Base-by-base conservation (phyloP, 2,113 vertebrate species). In the Charadrius vociferus region DNA sequence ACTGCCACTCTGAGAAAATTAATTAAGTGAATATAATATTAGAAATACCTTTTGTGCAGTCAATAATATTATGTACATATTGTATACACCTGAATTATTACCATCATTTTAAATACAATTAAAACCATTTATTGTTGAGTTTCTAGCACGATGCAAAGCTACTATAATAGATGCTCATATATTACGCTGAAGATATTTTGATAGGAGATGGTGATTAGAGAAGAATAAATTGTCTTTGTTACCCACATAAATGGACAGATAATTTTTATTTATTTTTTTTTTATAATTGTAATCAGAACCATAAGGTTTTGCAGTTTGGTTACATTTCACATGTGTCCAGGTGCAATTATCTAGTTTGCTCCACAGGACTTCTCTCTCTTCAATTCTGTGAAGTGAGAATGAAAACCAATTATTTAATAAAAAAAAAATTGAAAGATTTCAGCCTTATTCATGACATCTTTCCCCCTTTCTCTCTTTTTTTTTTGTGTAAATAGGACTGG, bases 41-140 rank as follows among this genome's bases (percentile, higher is more conserved):
- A 58, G 59, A 74, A 43, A 30, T 3, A 45, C 13, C 61, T 72
- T 52, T 22, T 43, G 34, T 30, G 29, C 75, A n/a, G 34, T 83
- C 67, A 50, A 2, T 77, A n/a, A 20, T 20, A 21, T 5, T 2
- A 1, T 27, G 14, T 14, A 3, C 19, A 8, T 23, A 26, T n/a
- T 47, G 55, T 4, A 15, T n/a, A 12, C 9, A 30, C 34, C 66
- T 87, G 74, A 90, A 45, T 91, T 82, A 90, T 86, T 37, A 1
- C 62, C 45, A 37, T 65, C 14, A 70, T 94, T 95, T 80, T 26
- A 71, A 83, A 72, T 77, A 45, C 93, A 93, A 80, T 94, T 93
- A 95, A 92, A 91, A 10, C 78, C 92, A 90, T 95, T 94, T 56
- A 21, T 88, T 90, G 87, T 7, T 47, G 45, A 45, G 8, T 45